Evolutionary conservation across 2,888 invertebrate species (phyloP).

Genomic region (Strigamia maritima): DNA sequence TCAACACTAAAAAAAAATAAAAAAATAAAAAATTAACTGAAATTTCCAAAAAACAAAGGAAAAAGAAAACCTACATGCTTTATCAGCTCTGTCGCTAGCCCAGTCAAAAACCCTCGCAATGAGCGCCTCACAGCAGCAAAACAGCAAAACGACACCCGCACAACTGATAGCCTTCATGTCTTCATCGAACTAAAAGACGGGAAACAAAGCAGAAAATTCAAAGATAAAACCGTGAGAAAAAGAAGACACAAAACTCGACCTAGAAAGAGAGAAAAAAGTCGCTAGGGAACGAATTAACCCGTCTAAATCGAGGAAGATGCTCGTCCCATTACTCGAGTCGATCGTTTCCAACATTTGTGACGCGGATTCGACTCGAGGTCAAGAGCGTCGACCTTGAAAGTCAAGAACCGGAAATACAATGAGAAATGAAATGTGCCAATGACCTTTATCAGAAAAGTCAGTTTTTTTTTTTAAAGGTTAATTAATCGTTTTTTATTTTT

Average conservation of each 20-base stretch:
- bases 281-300: not conserved
- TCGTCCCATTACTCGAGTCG: no score
- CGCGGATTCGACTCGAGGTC: not conserved
- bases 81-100: constrained; percentile 37
- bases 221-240: not conserved
- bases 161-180: not conserved
- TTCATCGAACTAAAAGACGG: not conserved
- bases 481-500: no score
- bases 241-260: not conserved
- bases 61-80: constrained; percentile 27
- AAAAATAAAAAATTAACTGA: no score
- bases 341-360: not conserved
- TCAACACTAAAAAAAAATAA: constrained; percentile 38
- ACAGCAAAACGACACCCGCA: not conserved
- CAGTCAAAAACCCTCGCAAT: constrained; percentile 31
- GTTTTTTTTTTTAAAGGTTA: no score
- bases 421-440: constrained; percentile 5
- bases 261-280: not conserved
- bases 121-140: not conserved
- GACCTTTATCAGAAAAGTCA: constrained; percentile 12
- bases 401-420: not conserved
- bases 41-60: no score
- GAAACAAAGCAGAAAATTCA: not conserved
- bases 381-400: constrained; percentile 10
- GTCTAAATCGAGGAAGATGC: not conserved